Evolutionary conservation across 2,797 vertebrate genomes (phyloP).

Genomic region (Diglossa cyanea): DNA sequence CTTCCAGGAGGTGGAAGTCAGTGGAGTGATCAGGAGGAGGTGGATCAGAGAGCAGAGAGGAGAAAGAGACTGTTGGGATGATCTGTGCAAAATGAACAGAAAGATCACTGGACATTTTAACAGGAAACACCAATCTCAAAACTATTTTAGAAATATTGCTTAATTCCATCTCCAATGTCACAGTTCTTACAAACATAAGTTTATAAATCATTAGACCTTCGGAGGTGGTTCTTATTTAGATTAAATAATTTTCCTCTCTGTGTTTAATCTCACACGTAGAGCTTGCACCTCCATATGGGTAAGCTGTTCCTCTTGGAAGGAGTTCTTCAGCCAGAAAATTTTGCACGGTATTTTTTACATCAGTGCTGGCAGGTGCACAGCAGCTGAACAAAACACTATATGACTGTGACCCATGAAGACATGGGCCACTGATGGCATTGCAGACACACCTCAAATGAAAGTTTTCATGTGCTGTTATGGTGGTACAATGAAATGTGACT

Average conservation of each 20-base stretch:
- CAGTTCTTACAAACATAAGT: background rate
- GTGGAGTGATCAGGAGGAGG: background rate
- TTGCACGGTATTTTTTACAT: background rate
- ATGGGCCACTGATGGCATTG: background rate
- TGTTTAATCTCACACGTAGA: background rate
- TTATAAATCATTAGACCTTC: background rate
- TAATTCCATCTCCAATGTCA: background rate
- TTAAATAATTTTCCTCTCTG: background rate
- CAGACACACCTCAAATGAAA: background rate
- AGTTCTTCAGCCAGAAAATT: background rate
- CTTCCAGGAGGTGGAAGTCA: background rate
- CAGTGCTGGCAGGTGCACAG: background rate
- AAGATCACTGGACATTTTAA: background rate
- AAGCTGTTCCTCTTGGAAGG: background rate
- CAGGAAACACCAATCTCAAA: background rate
- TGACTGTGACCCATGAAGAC: background rate
- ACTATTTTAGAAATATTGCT: background rate
- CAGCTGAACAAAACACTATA: background rate
- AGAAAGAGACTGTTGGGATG: background rate
- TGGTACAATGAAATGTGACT: background rate
- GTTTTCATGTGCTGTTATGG: background rate
- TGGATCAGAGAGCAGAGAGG: background rate
- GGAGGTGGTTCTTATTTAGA: background rate
- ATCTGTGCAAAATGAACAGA: background rate
- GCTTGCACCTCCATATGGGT: background rate